phyloP scores from a whole-genome alignment of 1,140 invertebrate species.

The Drosophila azteca region DNA sequence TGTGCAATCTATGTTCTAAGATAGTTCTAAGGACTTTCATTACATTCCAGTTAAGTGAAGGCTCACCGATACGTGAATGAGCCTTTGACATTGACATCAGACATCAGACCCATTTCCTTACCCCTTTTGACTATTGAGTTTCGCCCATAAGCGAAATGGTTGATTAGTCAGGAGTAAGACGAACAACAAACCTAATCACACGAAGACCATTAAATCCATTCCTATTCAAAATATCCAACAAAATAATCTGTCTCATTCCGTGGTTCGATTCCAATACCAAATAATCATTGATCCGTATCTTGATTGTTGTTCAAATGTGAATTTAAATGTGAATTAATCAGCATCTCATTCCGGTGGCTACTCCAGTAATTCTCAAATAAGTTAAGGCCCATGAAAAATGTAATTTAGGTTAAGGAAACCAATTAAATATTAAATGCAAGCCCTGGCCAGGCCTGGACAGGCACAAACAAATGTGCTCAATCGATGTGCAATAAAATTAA shows the following conservation, averaged over 20 bases:
- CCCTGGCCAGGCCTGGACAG: background rate
- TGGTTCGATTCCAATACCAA: slow-evolving; percentile 28
- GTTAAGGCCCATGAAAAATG: slow-evolving; percentile 38
- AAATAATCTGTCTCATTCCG: background rate
- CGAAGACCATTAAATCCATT: no score
- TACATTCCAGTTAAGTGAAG: slow-evolving; percentile 1
- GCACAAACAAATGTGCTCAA: slow-evolving; percentile 32
- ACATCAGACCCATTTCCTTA: background rate
- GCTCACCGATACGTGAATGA: slow-evolving; percentile 1
- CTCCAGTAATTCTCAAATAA: slow-evolving; percentile 35
- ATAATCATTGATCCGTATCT: slow-evolving; percentile 21
- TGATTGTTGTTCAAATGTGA: slow-evolving; percentile 23
- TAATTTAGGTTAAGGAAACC: slow-evolving; percentile 35
- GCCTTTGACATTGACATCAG: slow-evolving; percentile 11
- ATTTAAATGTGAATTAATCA: slow-evolving; percentile 28
- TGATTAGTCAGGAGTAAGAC: slow-evolving; percentile 12
- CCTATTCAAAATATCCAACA: no score
- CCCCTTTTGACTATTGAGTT: slow-evolving; percentile 27
- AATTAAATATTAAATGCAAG: slow-evolving; percentile 16
- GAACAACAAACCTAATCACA: no score
- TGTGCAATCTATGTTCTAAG: slow-evolving; percentile 50
- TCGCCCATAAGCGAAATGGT: slow-evolving; percentile 37
- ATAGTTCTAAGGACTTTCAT: slow-evolving; percentile 14
- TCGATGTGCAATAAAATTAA: slow-evolving; percentile 62
- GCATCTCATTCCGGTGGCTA: slow-evolving; percentile 27